phyloP scores from a whole-genome alignment of 2,113 vertebrate genomes.

The Corapipo altera region DNA sequence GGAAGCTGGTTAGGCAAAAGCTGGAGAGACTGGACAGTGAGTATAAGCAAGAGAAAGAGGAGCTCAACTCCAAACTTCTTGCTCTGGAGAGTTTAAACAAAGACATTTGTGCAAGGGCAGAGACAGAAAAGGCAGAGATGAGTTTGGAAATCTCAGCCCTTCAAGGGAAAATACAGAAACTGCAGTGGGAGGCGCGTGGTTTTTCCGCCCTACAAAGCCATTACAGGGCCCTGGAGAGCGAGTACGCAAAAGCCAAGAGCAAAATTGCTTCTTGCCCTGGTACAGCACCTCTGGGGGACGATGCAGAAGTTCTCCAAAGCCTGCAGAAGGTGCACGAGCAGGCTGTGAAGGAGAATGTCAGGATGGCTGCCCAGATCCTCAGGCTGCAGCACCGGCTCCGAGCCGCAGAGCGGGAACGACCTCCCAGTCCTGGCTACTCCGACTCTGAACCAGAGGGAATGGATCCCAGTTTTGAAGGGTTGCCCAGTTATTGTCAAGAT shows the following conservation, averaged over 20 bases:
- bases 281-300: conserved; percentile 39
- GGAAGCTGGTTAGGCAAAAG: conserved; percentile 51
- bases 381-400: conserved; percentile 52
- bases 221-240: background rate
- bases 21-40: conserved; percentile 71
- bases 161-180: conserved; percentile 62
- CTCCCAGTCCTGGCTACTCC: background rate
- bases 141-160: conserved; percentile 71
- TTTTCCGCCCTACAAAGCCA: conserved; percentile 1
- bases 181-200: conserved; percentile 44
- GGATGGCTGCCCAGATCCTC: conserved; percentile 64
- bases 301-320: conserved; percentile 52
- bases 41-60: conserved; percentile 72
- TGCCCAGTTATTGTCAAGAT: background rate
- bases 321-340: conserved; percentile 71
- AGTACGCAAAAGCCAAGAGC: conserved; percentile 50
- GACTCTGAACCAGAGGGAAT: background rate
- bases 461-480: background rate
- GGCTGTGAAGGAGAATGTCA: conserved; percentile 68
- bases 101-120: conserved; percentile 57
- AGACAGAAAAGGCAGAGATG: conserved; percentile 69
- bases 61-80: conserved; percentile 62
- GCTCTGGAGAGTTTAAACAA: conserved; percentile 68
- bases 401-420: background rate
- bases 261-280: conserved; percentile 34